Base-by-base conservation (phyloP, 2,888 invertebrate genomes). In the Hirtodrosophila confusa region DNA sequence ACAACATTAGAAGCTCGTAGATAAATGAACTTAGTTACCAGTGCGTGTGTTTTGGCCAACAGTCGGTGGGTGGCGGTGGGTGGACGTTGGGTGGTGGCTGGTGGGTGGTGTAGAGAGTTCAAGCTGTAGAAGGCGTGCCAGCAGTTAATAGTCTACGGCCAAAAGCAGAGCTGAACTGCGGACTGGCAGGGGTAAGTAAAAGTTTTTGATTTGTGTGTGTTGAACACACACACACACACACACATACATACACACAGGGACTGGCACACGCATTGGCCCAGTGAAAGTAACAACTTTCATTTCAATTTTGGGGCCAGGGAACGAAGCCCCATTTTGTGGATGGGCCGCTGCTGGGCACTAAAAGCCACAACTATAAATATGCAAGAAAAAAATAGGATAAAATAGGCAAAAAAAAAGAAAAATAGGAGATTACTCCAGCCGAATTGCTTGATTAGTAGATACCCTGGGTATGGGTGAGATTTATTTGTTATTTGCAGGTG, bases 221-320 rank as follows among this genome's bases (percentile, higher is more conserved):
- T 65, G 36, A 65, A 53, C 62, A 63, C 56, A 58, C 61, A 58
- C 36, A 55, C 54, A 31, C 10, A 43, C 43, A 23, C 6, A 9
- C 6, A 23, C 4, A 31, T 1, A 57, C 8, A 55, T 24, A 36
- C 27, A 33, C 12, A 11, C 31, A 35, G 3, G 50, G 8, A 50
- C 40, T 45, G 12, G 27, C 47, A 40, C 48, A 55, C 57, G 12
- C 78, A 58, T 40, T 17, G 29, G 36, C 51, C 39, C 74, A 67
- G 83, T 75, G 83, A 82, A 78, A 82, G 79, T 82, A 82, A 75
- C 76, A 79, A 78, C 86, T 78, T 82, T 79, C 79, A 79, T 85
- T 80, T 78, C 45, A 55, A 50, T 54, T 61, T 47, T 44, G 23
- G 44, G 35, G 43, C 9, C 7, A 31, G 24, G n/a, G 33, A 36